Evolutionary conservation across 2,797 vertebrate genomes (phyloP).

Genomic region (Peromyscus eremicus): DNA sequence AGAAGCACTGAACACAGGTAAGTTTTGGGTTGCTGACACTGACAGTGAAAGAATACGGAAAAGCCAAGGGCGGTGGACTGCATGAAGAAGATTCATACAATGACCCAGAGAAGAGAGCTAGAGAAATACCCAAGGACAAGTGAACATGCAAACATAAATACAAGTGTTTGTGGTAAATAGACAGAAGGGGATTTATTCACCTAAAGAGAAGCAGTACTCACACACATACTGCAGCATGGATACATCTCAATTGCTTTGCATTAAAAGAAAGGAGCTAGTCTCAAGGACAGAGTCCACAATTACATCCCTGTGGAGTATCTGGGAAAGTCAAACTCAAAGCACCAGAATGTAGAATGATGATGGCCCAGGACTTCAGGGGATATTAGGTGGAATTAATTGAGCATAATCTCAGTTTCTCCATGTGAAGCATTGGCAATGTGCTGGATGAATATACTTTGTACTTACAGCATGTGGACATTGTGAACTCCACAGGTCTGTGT

Average conservation of each 20-base stretch:
- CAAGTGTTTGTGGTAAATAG: neutral
- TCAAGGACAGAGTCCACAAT: neutral
- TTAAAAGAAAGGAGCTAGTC: neutral
- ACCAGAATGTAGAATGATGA: neutral
- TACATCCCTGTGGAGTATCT: neutral
- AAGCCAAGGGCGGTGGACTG: neutral
- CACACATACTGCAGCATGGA: too few species aligned
- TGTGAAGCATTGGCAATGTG: neutral
- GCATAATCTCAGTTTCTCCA: neutral
- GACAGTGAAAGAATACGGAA: rapidly evolving
- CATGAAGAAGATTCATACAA: too few species aligned
- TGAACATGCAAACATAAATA: neutral
- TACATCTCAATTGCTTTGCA: too few species aligned
- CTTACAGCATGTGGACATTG: neutral
- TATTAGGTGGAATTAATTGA: neutral
- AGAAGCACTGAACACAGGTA: too few species aligned
- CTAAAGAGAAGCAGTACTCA: neutral
- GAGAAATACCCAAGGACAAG: neutral
- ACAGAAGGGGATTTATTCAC: too few species aligned
- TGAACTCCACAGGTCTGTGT: neutral
- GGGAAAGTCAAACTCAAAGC: neutral
- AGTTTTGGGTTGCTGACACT: neutral
- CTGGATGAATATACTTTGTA: neutral
- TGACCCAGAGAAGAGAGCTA: neutral
- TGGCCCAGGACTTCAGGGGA: neutral